Conservation (phyloP, 2,797 vertebrate genomes). For the Crax fasciolata region DNA sequence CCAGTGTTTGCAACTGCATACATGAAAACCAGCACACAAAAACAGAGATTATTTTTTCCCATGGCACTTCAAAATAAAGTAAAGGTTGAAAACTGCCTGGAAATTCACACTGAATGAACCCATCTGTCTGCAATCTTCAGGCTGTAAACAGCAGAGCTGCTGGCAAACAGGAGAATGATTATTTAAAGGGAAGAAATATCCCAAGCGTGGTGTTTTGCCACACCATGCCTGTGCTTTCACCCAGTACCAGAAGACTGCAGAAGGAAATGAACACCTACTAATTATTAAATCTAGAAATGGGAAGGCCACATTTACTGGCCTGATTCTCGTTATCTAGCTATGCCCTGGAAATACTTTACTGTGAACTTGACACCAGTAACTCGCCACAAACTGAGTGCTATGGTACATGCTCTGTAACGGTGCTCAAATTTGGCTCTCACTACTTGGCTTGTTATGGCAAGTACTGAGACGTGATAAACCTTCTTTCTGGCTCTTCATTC, state of each 20-base stretch:
- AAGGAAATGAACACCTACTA: neutral
- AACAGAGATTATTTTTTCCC: constrained; percentile 11
- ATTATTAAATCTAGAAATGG: constrained; percentile 38
- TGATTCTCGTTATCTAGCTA: neutral
- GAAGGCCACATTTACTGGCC: neutral
- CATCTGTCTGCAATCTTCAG: constrained; percentile 48
- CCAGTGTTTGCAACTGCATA: neutral
- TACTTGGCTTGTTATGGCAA: neutral
- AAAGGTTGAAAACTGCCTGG: constrained; percentile 11
- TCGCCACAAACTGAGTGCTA: neutral
- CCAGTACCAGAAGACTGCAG: neutral
- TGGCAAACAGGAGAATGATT: constrained; percentile 35
- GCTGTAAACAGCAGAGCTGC: neutral
- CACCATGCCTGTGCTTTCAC: neutral
- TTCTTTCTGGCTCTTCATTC: neutral
- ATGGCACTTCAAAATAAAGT: constrained; percentile 40
- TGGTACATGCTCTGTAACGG: neutral
- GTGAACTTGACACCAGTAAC: neutral
- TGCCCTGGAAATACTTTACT: neutral
- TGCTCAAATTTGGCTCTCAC: neutral
- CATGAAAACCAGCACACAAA: constrained; percentile 44
- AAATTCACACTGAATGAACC: constrained; percentile 42
- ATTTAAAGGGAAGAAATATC: constrained; percentile 26
- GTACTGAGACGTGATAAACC: neutral
- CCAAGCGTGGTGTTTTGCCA: neutral